Evolutionary conservation across 2,888 invertebrate species (phyloP), one percentile per base, ranked within the genome.

Genomic region (Griposia aprilina): DNA sequence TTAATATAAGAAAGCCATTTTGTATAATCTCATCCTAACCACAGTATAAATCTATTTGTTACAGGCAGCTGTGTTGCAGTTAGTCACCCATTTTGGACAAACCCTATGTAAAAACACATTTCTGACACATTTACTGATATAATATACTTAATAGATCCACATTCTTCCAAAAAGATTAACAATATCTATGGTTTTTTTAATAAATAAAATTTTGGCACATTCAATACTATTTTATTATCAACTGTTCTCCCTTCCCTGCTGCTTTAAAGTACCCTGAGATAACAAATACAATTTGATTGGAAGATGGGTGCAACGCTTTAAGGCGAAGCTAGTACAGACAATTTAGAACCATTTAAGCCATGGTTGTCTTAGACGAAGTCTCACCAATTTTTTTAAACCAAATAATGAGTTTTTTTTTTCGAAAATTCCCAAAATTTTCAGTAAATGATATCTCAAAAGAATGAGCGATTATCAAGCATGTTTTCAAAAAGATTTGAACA

Each of bases 141-240:
- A 70, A 8, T 57, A 20, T 36, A 26, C 30, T 30, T 13, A 50
- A 13, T 52, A 17, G 23, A 55, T 20, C 17, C 10, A n/a, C 13
- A 59, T 75, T 74, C 23, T 74, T 57, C 13, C 15, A 41, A 74
- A 72, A 66, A 45, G 23, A 17, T 65, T 17, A 11, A 7, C 5
- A 26, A 67, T 50, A 13, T 2, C 8, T 36, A n/a, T 66, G 36
- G 7, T 48, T 57, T 48, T 50, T 23, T 36, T 0, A 48, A 70
- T 59, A 50, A 74, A 74, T 59, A 36, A 3, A n/a, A 36, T 36
- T 59, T 74, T 60, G 48, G 60, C 60, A 60, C 17, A 60, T 59
- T 60, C 4, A 50, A 8, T 26, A 23, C 17, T 50, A 74, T 74
- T 36, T 74, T 57, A 48, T 45, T 57, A 30, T 20, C 0, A n/a